Base-by-base conservation (phyloP, 2,113 vertebrate species). In the Raja brachyura region DNA sequence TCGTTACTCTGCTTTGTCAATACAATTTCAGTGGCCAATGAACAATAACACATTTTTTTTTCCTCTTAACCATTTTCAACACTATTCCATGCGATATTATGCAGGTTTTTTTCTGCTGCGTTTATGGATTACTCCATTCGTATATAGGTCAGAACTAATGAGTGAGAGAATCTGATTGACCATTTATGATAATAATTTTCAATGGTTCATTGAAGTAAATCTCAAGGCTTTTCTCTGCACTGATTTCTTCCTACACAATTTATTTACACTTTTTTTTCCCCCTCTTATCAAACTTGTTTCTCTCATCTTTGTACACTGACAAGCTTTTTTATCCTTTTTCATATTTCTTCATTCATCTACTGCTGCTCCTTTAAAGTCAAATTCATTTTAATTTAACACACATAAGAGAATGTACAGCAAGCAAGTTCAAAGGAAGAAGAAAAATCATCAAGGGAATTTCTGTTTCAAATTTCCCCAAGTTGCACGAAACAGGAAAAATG, bases 301-400 rank as follows among this genome's bases (percentile, higher is more conserved):
- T 18, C 85, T 11, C 22, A 88, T 16, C 18, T 66, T 39, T 68
- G n/a, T n/a, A 20, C 4, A 14, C 33, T 33, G 61, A 33, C 61
- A 18, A 90, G 31, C 28, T 20, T 22, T 22, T 33, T 61, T 90
- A 68, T 16, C 66, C 54, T 66, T 66, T 63, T 66, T 28, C 85
- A 70, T 90, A 20, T 70, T 31, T 70, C 61, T 68, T 68, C 63
- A 31, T 90, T 61, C 18, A 68, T 22, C n/a, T 28, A 39, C 7
- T 31, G 14, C 7, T 68, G 28, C 61, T 68, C 7, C 63, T 66
- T 33, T 85, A 68, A 90, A 90, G n/a, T 20, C 11, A n/a, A 68
- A 68, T 90, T 90, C 66, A 70, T 68, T 90, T 90, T 61, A 68
- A 90, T 68, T 90, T 66, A 70, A 90, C 63, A 16, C 20, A 61